Evolutionary conservation across 1,140 invertebrate genomes (phyloP).

Genomic region (Gonioctena quinquepunctata): DNA sequence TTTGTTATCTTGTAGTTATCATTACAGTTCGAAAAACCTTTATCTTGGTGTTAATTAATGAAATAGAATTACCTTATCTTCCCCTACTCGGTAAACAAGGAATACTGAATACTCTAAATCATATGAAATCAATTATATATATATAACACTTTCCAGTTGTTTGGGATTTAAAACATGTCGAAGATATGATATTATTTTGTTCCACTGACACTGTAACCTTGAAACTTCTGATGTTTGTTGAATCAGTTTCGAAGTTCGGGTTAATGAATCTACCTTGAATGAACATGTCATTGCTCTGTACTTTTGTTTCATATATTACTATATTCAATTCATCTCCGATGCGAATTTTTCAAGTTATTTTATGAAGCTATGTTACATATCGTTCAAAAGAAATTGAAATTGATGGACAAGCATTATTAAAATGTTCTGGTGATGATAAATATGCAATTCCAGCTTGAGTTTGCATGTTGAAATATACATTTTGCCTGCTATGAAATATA

Average conservation of each 20-base stretch:
- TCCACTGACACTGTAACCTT: slow-evolving; percentile 2
- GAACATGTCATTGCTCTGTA: neutral
- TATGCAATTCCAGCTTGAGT: too few relatives aligned
- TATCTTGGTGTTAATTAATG: too few relatives aligned
- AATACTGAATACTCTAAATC: neutral
- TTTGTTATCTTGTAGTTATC: too few relatives aligned
- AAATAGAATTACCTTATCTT: slow-evolving; percentile 14
- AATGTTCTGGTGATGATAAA: too few relatives aligned
- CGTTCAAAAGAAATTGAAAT: too few relatives aligned
- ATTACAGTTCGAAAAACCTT: too few relatives aligned
- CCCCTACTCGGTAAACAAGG: neutral
- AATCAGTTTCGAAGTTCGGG: neutral
- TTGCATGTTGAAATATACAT: too few relatives aligned
- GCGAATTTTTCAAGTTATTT: too few relatives aligned
- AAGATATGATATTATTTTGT: slow-evolving; percentile 10
- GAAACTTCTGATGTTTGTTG: slow-evolving; percentile 2
- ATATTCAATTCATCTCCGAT: too few relatives aligned
- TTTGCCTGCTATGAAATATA: too few relatives aligned
- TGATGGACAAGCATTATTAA: too few relatives aligned
- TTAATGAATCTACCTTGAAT: neutral
- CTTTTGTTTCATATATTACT: neutral
- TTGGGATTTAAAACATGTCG: slow-evolving; percentile 1
- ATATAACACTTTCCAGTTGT: neutral
- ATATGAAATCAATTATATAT: slow-evolving; percentile 3
- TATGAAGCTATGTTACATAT: too few relatives aligned